A percentile compares a stretch with the other conserved stretches of the same genome.
These are phyloP conservation scores for Drosophila rubida DNA, from an alignment of 2,888 invertebrate species.

Conservation along the genomic window DNA sequence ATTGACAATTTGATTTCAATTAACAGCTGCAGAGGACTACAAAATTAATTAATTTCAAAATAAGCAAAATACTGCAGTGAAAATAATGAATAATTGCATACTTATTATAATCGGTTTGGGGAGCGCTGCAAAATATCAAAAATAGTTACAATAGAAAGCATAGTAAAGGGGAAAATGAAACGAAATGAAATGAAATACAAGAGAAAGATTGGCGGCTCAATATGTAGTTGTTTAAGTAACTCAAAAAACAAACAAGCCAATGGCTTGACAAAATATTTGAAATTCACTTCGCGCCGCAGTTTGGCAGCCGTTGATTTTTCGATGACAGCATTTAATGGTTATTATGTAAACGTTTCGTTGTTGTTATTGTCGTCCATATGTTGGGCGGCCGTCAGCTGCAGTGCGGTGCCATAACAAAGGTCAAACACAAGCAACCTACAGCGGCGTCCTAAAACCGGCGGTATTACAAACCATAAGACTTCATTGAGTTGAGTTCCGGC, in stretches of 20 bases:
- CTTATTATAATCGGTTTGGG: not conserved
- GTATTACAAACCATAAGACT: slow-evolving; percentile 1
- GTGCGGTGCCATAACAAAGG: slow-evolving; percentile 4
- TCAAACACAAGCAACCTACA: not conserved
- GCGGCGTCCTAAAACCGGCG: not conserved
- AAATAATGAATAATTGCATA: not conserved
- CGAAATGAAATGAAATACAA: no score
- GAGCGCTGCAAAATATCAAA: not conserved
- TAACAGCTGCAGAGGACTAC: not conserved
- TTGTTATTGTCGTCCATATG: not conserved
- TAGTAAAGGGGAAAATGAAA: not conserved
- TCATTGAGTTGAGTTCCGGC: slow-evolving; percentile 65
- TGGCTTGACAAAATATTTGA: slow-evolving; percentile 70
- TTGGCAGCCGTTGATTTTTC: slow-evolving; percentile 65
- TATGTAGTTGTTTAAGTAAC: slow-evolving; percentile 9
- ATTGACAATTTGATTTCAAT: not conserved
- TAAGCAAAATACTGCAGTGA: not conserved
- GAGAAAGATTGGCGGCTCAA: not conserved
- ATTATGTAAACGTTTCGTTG: slow-evolving; percentile 58
- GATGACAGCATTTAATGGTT: slow-evolving; percentile 76
- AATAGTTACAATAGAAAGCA: not conserved
- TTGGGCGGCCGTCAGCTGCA: slow-evolving; percentile 15
- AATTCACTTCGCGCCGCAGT: slow-evolving; percentile 68
- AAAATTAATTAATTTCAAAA: not conserved
- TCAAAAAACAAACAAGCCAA: slow-evolving; percentile 45